Base-by-base conservation (phyloP, 2,113 vertebrate genomes). In the Ranitomeya variabilis region DNA sequence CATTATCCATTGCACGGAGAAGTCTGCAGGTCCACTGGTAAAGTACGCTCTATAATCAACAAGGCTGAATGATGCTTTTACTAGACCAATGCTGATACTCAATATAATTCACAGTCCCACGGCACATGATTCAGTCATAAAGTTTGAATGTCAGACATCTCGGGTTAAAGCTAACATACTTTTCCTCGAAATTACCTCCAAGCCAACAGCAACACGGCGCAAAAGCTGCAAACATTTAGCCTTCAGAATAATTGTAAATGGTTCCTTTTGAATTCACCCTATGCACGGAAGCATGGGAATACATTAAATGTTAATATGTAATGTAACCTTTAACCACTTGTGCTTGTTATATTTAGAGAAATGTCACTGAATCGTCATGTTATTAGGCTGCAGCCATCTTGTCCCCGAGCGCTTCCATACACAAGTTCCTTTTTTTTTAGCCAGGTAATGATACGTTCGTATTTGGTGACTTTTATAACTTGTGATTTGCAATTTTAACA, bases 11-110 rank as follows among this genome's bases (percentile, higher is more conserved):
- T 90, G 78, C 3, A 80, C 86, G 92, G 92, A 92, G 90, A 90
- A 89, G 93, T 93, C 93, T 92, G 18, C 71, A 91, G 88, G 82
- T 85, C 90, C 91, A 85, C 91, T 89, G 93, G 89, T 0, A 0
- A 90, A 94, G 92, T 91, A 92, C 92, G 93, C 93, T 93, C 90
- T 90, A 89, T 92, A 93, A 94, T 93, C 95, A 94, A 91, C 92
- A 74, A 93, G 94, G 90, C 91, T 94, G 94, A 95, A 93, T 93
- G 93, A 95, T 94, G 93, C 90, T 93, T 93, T 95, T 91, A 92
- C 91, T 90, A 92, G 93, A 90, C 93, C 88, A 87, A 90, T 92
- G 92, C 91, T 93, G 94, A 93, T 94, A 85, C 91, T 91, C 90
- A 89, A 93, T 93, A 91, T 94, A 94, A 94, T 92, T 95, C 94